Base-by-base conservation (phyloP, 2,888 invertebrate species). In the Rhopalosiphum nymphaeae region DNA sequence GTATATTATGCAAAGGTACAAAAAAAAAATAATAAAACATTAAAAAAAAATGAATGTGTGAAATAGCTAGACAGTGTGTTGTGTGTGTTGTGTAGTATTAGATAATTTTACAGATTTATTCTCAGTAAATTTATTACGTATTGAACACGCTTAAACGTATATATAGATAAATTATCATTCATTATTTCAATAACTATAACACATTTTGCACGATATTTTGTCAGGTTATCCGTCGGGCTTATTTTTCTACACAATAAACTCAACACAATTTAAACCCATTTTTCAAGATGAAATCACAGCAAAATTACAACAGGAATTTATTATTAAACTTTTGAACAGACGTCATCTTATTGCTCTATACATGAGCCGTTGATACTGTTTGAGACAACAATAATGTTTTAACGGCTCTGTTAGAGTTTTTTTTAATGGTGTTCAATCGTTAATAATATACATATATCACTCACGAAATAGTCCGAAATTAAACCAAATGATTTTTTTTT, bases 201-300 rank as follows among this genome's bases (percentile, higher is more conserved):
- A 4, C 29, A 42, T 87, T 89, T 57, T 89, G 16, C 57, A 61
- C 89, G 2, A 53, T 89, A 89, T 89, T 89, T 89, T 89, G 89
- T 89, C 89, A 89, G 89, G 89, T 89, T 56, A 57, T 29, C 9
- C 61, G 44, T n/a, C 53, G 49, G n/a, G 5, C 21, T 87, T 87
- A 89, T 89, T 89, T 61, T 25, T 61, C 21, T n/a, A 36, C 56
- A 57, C 56, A 5, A 89, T 89, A 56, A 89, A 56, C 56, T 56
- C 89, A 89, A 61, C 89, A 89, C 57, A 26, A 42, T 57, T 44
- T 29, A 61, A 16, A 61, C 29, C 16, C 13, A 57, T 26, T 44
- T 44, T 57, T 57, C 89, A 57, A 89, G 44, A 44, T 29, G 89
- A 89, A 42, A 44, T 57, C 42, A 61, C 57, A 29, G 89, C 29